Evolutionary conservation across 2,113 vertebrate species (phyloP).

Genomic region (Ploceus nigricollis): DNA sequence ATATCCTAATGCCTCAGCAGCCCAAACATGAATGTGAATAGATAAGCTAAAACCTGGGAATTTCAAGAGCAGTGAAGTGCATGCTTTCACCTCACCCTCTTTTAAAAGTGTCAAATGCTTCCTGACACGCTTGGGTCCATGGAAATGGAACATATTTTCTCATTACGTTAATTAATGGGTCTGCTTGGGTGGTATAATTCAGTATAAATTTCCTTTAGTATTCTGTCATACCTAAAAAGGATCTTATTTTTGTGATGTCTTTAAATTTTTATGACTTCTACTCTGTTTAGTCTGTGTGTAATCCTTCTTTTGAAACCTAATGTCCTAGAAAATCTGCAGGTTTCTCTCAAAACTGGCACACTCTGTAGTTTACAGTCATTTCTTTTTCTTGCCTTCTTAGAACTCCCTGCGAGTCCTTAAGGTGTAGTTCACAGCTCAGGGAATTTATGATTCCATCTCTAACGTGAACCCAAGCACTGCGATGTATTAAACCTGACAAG

Average conservation of each 20-base stretch:
- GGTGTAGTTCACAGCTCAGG: conserved; percentile 70
- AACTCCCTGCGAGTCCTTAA: conserved; percentile 71
- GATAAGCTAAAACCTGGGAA: conserved; percentile 57
- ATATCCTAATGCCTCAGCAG: not conserved
- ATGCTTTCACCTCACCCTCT: conserved; percentile 16
- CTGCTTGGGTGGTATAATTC: conserved; percentile 80
- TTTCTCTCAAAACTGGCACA: conserved; percentile 76
- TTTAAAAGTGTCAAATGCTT: conserved; percentile 73
- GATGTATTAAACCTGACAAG: conserved; percentile 76
- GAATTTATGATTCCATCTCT: conserved; percentile 75
- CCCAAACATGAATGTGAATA: conserved; percentile 2
- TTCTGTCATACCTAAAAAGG: conserved; percentile 80
- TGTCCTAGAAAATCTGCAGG: conserved; percentile 78
- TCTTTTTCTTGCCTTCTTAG: conserved; percentile 64
- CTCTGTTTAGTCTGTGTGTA: conserved; percentile 82
- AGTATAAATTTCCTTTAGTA: conserved; percentile 77
- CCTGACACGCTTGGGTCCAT: conserved; percentile 66
- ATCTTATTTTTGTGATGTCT: conserved; percentile 81
- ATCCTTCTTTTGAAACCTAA: conserved; percentile 80
- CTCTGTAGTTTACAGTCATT: conserved; percentile 60
- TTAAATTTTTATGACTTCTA: conserved; percentile 81
- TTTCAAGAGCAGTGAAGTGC: conserved; percentile 22
- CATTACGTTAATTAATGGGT: conserved; percentile 79
- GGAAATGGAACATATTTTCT: conserved; percentile 80
- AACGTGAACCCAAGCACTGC: conserved; percentile 57